Base-by-base conservation (phyloP, 1,140 invertebrate species). In the Zaprionus nigranus region DNA sequence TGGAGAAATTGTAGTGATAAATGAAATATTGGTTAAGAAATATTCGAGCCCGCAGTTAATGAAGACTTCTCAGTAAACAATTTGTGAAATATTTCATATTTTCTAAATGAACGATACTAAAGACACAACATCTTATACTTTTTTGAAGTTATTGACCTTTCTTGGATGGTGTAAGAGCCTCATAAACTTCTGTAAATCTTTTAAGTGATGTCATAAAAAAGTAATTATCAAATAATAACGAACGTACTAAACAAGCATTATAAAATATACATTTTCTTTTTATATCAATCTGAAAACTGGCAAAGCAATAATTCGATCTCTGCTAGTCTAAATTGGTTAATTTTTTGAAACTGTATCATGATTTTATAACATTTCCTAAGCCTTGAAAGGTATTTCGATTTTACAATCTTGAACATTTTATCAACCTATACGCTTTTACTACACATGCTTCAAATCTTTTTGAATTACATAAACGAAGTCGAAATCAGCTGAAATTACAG, bases 401-500 rank as follows among this genome's bases (percentile, higher is more conserved):
- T 38, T 22, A 34, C 15, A 5, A 58, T 58, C 4, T 58, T 58
- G 3, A 58, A 38, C 53, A 28, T n/a, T 26, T 56, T 11, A 26
- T 20, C 7, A 3, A 20, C 13, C 1, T 22, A 20, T 49, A 3
- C 17, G 43, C 7, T 20, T 17, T 49, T 36, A 24, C 17, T 20
- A 17, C 13, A 38, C 26, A 59, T n/a, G 3, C 1, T 5, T 40
- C 22, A 36, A 53, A 51, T 46, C 13, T 63, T 22, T 53, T 51
- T 20, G 6, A 46, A 13, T 51, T 43, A 53, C 70, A 43, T 46
- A 46, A 12, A 60, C 70, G 6, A 5, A 24, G 11, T 30, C 34
- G 6, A 58, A 53, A 30, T 54, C 22, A 43, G 15, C 65, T 5
- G 11, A 24, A 34, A 20, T 38, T 56, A 43, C 40, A 62, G 13